phyloP scores from a whole-genome alignment of 2,113 vertebrate species.

The Callocephalon fimbriatum region DNA sequence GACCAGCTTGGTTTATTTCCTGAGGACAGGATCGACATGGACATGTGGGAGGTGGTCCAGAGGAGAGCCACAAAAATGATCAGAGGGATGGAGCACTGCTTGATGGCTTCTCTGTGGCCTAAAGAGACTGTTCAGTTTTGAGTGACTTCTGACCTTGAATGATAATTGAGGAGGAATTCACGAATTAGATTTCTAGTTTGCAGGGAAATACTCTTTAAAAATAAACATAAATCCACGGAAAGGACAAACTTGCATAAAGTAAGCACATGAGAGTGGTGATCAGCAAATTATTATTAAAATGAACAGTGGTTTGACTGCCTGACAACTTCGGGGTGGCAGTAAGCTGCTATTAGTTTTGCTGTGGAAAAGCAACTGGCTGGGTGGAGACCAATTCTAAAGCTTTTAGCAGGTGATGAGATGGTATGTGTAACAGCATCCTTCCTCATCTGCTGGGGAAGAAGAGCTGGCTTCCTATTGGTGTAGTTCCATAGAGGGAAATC shows the following conservation, averaged over 20 bases:
- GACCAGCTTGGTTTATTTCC: too few relatives aligned
- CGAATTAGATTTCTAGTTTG: not conserved
- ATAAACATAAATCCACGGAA: not conserved
- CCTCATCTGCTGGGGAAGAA: not conserved
- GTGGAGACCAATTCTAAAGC: not conserved
- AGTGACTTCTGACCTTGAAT: not conserved
- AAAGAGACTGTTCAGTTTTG: not conserved
- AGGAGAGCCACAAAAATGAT: not conserved
- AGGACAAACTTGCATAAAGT: not conserved
- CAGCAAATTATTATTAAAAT: not conserved
- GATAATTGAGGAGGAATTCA: not conserved
- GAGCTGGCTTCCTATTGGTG: not conserved
- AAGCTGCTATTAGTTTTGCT: not conserved
- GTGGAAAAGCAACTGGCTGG: not conserved
- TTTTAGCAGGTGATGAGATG: not conserved
- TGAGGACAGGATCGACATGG: not conserved
- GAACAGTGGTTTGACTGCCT: not conserved
- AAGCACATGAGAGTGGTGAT: not conserved
- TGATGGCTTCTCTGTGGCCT: not conserved
- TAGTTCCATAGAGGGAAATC: not conserved
- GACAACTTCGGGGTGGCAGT: accelerated
- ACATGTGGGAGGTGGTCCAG: not conserved
- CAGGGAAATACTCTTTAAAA: not conserved
- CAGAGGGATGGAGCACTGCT: not conserved
- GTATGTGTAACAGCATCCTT: not conserved